These are phyloP conservation scores for Araneus ventricosus DNA, from an alignment of 1,140 invertebrate species.

Conservation along the genomic window DNA sequence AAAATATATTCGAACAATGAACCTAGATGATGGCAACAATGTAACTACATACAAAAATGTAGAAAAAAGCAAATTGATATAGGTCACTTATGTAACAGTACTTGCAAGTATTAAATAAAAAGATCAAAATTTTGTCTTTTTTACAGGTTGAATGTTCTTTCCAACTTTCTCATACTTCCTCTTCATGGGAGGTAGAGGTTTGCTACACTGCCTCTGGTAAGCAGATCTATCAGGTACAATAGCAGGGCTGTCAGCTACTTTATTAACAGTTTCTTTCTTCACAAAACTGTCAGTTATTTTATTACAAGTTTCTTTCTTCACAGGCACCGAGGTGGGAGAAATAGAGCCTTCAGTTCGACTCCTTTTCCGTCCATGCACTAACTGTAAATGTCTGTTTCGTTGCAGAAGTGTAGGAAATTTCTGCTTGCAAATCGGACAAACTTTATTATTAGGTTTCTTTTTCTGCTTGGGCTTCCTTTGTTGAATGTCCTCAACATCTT, in stretches of 20 bases:
- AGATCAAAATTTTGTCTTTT: no score
- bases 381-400: slow-evolving; percentile 40
- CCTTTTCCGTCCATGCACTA: not conserved
- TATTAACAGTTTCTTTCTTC: not conserved
- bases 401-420: slow-evolving; percentile 18
- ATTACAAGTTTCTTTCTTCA: not conserved
- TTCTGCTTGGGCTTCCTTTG: not conserved
- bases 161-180: slow-evolving; percentile 13
- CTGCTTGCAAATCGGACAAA: slow-evolving; percentile 57
- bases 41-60: no score
- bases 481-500: not conserved
- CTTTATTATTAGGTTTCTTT: not conserved
- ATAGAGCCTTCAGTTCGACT: not conserved
- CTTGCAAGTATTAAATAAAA: no score
- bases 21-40: no score
- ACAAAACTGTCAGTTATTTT: not conserved
- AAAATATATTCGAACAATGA: no score
- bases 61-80: no score
- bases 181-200: slow-evolving; percentile 40
- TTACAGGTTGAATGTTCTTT: not conserved
- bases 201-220: slow-evolving; percentile 43
- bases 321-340: not conserved
- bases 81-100: no score
- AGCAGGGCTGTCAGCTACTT: not conserved
- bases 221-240: not conserved